These are phyloP conservation scores for Gastrophysa polygoni DNA, from an alignment of 2,888 invertebrate genomes.

Conservation along the genomic window DNA sequence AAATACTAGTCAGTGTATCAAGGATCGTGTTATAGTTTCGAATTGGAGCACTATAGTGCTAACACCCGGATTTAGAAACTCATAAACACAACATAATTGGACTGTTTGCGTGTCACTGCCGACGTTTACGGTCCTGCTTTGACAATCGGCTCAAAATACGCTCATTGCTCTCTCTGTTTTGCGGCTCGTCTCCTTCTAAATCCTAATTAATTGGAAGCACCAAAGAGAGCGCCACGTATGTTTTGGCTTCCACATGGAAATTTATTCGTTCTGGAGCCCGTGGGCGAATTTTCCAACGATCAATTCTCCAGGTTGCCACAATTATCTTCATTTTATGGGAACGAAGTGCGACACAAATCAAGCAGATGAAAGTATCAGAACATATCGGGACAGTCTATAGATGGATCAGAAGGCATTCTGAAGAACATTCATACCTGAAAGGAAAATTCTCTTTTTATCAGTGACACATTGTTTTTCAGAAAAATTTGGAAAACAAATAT, in stretches of 20 bases:
- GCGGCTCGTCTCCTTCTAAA: slow-evolving; percentile 39
- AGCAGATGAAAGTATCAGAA: neutral
- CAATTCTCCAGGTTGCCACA: neutral
- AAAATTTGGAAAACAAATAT: no score
- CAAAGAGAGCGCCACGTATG: slow-evolving; percentile 21
- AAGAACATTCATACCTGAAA: no score
- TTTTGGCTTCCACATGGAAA: slow-evolving; percentile 3
- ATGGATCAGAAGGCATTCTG: no score
- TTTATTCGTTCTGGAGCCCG: slow-evolving; percentile 7
- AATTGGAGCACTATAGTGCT: slow-evolving; percentile 45
- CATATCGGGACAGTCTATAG: no score
- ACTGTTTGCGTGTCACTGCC: slow-evolving; percentile 56
- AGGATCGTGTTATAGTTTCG: slow-evolving; percentile 23
- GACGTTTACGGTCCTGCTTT: slow-evolving; percentile 58
- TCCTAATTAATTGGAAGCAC: slow-evolving; percentile 41
- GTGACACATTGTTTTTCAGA: no score
- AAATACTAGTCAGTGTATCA: no score
- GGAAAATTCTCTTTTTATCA: no score
- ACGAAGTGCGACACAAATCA: neutral
- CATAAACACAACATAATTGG: slow-evolving; percentile 59
- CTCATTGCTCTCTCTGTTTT: slow-evolving; percentile 41
- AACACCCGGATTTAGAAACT: slow-evolving; percentile 52
- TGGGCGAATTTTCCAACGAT: neutral
- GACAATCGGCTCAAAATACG: slow-evolving; percentile 56
- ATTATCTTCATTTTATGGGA: neutral